Conservation (phyloP, 1,140 invertebrate genomes). For the Eumaeus atala region DNA sequence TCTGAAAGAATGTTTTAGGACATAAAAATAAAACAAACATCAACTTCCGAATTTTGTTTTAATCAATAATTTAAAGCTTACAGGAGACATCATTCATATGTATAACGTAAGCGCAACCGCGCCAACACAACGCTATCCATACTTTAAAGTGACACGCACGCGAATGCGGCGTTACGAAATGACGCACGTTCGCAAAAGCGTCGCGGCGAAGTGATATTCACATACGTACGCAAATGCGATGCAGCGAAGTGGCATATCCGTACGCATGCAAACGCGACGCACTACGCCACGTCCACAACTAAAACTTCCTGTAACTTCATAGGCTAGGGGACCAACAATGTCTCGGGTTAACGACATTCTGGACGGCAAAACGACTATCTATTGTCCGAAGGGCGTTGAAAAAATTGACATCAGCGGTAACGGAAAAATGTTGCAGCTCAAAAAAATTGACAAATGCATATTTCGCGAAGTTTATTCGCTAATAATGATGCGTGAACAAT, state of each 20-base stretch:
- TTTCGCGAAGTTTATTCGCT: too few relatives aligned
- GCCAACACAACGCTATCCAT: constrained; percentile 26
- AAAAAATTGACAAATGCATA: too few relatives aligned
- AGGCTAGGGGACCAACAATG: constrained; percentile 14
- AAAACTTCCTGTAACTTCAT: constrained; percentile 8
- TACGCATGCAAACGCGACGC: constrained; percentile 15
- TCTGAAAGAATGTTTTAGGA: neutral
- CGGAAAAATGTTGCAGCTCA: too few relatives aligned
- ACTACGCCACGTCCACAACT: constrained; percentile 13
- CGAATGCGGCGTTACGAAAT: constrained; percentile 28
- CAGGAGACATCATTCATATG: constrained; percentile 52
- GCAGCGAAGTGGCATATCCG: neutral
- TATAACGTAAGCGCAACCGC: constrained; percentile 38
- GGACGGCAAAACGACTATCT: constrained; percentile 31
- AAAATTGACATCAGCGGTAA: constrained; percentile 17
- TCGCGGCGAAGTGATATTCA: constrained; percentile 16
- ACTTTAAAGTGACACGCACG: constrained; percentile 48
- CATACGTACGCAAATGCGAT: too few relatives aligned
- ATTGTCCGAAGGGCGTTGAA: constrained; percentile 26
- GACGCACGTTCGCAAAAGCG: constrained; percentile 35
- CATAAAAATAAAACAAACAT: constrained; percentile 5
- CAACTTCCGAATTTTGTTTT: constrained; percentile 67
- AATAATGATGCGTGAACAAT: too few relatives aligned
- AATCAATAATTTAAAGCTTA: constrained; percentile 73
- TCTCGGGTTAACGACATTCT: constrained; percentile 23